Evolutionary conservation across 2,888 invertebrate species (phyloP), one percentile per base, ranked within the genome.

Genomic region (Rapana venosa): DNA sequence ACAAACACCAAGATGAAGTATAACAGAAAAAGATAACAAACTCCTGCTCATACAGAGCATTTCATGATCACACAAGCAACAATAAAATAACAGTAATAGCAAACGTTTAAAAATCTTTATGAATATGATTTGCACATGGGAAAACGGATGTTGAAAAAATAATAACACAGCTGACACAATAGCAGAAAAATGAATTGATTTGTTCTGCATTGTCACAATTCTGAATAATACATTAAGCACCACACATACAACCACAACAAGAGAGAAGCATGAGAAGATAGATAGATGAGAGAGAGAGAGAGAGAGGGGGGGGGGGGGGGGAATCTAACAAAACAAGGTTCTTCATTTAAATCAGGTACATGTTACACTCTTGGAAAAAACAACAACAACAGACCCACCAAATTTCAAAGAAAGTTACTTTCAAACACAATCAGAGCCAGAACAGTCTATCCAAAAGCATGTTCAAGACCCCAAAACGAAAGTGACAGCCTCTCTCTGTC

Each of bases 271-370:
- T 22, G 81, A 47, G 81, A 83, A 83, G 47, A 83, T 36, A 83
- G 81, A 81, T 36, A 83, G 58, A 85, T 15, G 84, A 84, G 84
- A 85, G 84, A 58, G 58, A 58, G 58, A 84, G 58, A 30, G 58
- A 84, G 58, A 85, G 84, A 85, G 58, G 58, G 83, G 56, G 83
- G 47, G 47, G 56, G 47, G 0, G 56, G 26, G 83, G 32, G 5
- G 35, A 11, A n/a, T 11, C n/a, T n/a, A n/a, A 74, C n/a, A n/a
- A 74, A 74, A 74, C 74, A 13, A n/a, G n/a, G n/a, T 74, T 74
- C 30, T n/a, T 74, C 5, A n/a, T n/a, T 30, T n/a, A 8, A 74
- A 11, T 74, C 26, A 79, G 0, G 77, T 32, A 32, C 77, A 13
- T 35, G 30, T 79, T 32, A 79, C 77, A 32, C 35, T 8, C 77